Evolutionary conservation across 2,113 vertebrate species (phyloP), one percentile per base, ranked within the genome.

Genomic region (Xenopus laevis): DNA sequence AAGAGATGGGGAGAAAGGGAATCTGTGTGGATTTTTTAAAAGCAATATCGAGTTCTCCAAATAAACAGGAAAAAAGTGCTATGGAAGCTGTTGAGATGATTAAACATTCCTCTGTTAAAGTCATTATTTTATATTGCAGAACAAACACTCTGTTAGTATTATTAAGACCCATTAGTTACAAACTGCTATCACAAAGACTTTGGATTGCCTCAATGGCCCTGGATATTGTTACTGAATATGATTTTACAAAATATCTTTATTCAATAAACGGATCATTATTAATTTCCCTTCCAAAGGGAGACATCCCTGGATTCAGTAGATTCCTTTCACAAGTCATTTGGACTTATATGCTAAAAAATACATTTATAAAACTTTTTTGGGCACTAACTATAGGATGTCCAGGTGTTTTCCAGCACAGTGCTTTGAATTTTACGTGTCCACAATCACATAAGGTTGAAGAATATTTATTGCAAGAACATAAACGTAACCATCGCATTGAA

Each of bases 261-360:
- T 5, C 40, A n/a, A 16, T 55, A 5, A 55, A 55, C 18, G 53
- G 71, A 9, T 72, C 71, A 13, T 23, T 73, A 11, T 17, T 73
- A 13, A 58, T 73, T 23, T 23, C 50, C 18, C 13, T 58, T 15
- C 18, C 21, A 18, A 65, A 73, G 23, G 71, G 63, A 45, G 50
- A 73, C 7, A 73, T 73, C 20, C 62, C 62, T 7, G 71, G 71
- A 10, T 73, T 65, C 13, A 44, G 45, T 15, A 20, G 8, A 2
- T 73, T 58, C 17, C 44, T 73, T 50, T 46, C 15, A 23, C 47
- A 16, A 20, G n/a, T 30, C 3, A 65, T 30, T 12, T 46, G 13
- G 13, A 4, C 4, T 1, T 52, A 65, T 12, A 57, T 46, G 23
- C 20, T 33, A 13, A n/a, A 46, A 10, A 65, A 73, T 66, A 9